Evolutionary conservation across 2,113 vertebrate species (phyloP).

Genomic region (Hippolais icterina): DNA sequence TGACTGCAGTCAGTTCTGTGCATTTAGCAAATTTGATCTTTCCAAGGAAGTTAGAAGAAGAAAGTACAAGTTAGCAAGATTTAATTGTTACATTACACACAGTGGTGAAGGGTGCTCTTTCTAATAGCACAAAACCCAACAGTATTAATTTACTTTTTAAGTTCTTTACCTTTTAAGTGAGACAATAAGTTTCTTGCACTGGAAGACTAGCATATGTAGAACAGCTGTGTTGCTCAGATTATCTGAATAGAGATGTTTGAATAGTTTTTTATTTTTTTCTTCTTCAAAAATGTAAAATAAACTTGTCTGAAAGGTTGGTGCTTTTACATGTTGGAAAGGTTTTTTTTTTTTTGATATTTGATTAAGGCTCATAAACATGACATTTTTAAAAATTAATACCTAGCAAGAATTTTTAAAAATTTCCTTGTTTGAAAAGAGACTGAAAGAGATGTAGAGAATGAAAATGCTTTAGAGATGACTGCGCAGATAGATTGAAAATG

Average conservation of each 20-base stretch:
- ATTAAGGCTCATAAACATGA: constrained; percentile 1
- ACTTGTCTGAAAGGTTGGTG: background rate
- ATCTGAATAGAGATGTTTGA: background rate
- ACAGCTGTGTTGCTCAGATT: background rate
- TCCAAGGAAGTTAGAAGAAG: background rate
- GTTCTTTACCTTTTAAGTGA: background rate
- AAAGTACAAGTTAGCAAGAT: constrained; percentile 6
- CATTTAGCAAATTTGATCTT: constrained; percentile 9
- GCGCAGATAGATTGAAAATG: background rate
- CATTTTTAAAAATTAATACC: background rate
- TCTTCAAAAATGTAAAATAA: background rate
- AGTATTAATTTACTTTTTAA: background rate
- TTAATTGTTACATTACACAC: background rate
- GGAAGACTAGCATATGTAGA: background rate
- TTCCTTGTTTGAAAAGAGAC: constrained; percentile 26
- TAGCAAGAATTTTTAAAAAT: background rate
- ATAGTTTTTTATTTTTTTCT: background rate
- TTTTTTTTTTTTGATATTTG: background rate
- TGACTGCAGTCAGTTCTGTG: background rate
- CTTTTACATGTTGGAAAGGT: background rate
- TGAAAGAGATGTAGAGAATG: background rate
- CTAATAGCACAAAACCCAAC: background rate
- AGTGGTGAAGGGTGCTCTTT: background rate
- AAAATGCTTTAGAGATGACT: constrained; percentile 21
- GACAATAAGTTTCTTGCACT: background rate